A percentile compares a stretch with the other conserved stretches of the same genome.
phyloP scores from a whole-genome alignment of 2,113 vertebrate species.

The Felis chaus region DNA sequence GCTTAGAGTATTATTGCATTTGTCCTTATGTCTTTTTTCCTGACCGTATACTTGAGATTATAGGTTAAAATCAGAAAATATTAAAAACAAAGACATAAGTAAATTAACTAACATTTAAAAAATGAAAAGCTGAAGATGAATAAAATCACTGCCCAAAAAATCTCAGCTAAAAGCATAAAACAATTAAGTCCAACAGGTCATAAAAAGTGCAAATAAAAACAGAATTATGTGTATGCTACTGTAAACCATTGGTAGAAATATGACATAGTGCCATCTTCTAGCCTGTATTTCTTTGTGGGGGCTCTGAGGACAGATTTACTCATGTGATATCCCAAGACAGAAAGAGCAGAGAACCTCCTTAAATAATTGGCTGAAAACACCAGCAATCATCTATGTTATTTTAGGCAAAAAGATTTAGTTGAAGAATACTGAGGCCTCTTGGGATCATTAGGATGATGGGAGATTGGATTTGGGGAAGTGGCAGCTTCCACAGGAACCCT shows the following conservation, averaged over 20 bases:
- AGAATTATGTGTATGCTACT: neutral
- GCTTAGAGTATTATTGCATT: neutral
- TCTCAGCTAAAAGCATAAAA: neutral
- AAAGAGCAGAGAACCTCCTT: neutral
- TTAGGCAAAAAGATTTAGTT: neutral
- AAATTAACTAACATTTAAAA: neutral
- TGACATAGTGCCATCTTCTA: neutral
- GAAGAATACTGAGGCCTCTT: neutral
- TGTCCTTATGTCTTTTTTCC: neutral
- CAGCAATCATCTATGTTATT: neutral
- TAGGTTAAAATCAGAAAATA: neutral
- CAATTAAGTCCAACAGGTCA: neutral
- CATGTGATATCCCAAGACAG: neutral
- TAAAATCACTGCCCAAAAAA: neutral
- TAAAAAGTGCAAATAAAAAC: neutral
- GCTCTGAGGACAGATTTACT: neutral
- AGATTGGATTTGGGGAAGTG: neutral
- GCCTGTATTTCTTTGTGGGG: neutral
- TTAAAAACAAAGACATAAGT: neutral
- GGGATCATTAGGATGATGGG: neutral
- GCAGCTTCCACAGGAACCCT: neutral
- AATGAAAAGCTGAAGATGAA: neutral
- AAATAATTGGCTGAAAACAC: neutral
- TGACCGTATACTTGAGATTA: neutral
- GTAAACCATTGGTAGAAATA: neutral